phyloP scores from a whole-genome alignment of 2,888 invertebrate species.

The Drosophila merina region DNA sequence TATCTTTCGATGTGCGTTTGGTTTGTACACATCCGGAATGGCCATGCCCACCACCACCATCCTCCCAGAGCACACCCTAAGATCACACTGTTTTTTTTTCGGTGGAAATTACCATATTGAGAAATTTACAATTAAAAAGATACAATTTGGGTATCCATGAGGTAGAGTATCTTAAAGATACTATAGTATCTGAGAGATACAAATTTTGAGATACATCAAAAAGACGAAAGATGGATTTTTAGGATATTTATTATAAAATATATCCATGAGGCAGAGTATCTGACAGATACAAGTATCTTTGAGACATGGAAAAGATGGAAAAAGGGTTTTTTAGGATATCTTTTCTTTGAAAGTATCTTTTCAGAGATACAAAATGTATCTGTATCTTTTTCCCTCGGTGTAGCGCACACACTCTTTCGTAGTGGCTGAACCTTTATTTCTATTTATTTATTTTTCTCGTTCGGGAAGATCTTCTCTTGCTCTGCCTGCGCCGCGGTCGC shows the following conservation, averaged over 20 bases:
- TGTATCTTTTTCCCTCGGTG: neutral
- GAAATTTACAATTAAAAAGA: conserved; percentile 72
- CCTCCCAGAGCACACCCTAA: conserved; percentile 3
- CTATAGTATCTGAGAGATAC: too few relatives aligned
- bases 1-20: conserved; percentile 51
- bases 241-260: too few relatives aligned
- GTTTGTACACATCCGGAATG: conserved; percentile 79
- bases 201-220: too few relatives aligned
- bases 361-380: neutral
- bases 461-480: conserved; percentile 22
- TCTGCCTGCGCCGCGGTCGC: conserved; percentile 35
- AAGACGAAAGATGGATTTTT: too few relatives aligned
- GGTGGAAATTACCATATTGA: conserved; percentile 79
- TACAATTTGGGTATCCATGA: too few relatives aligned
- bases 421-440: neutral
- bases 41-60: conserved; percentile 52
- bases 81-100: conserved; percentile 49
- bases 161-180: too few relatives aligned
- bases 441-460: conserved; percentile 6
- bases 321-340: too few relatives aligned
- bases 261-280: too few relatives aligned
- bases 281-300: too few relatives aligned
- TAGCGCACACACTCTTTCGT: conserved; percentile 20
- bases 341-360: too few relatives aligned
- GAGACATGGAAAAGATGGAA: too few relatives aligned